Evolutionary conservation across 1,140 invertebrate genomes (phyloP).

Genomic region (Semibalanus balanoides): DNA sequence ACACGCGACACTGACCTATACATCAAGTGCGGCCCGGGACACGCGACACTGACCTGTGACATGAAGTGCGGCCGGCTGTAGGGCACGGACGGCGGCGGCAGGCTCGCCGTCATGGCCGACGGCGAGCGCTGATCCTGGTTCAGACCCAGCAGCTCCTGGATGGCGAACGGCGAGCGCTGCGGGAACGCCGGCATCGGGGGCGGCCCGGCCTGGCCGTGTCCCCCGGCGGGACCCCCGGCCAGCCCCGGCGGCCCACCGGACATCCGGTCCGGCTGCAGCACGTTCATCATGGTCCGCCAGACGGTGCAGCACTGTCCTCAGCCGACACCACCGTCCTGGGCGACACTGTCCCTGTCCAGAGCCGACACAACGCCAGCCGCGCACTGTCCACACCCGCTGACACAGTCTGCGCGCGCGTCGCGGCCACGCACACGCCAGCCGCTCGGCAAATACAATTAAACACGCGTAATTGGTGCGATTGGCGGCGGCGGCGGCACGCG

Average conservation of each 20-base stretch:
- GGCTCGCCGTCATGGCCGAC: neutral
- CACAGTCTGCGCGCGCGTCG: too few species aligned
- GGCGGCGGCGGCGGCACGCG: neutral
- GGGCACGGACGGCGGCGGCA: neutral
- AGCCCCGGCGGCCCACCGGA: slow-evolving; percentile 5
- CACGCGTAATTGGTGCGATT: neutral
- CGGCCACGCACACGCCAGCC: neutral
- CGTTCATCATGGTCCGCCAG: slow-evolving; percentile 17
- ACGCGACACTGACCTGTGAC: neutral
- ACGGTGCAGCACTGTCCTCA: too few species aligned
- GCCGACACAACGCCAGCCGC: too few species aligned
- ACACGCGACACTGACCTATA: too few species aligned
- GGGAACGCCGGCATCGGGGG: slow-evolving; percentile 37
- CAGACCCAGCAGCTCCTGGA: slow-evolving; percentile 73
- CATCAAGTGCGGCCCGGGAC: too few species aligned
- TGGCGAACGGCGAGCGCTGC: slow-evolving; percentile 76
- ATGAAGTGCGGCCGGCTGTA: slow-evolving; percentile 1
- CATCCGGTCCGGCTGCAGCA: slow-evolving; percentile 20
- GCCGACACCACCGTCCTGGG: too few species aligned
- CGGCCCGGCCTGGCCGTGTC: too few species aligned
- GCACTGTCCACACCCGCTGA: too few species aligned
- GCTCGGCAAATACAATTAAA: neutral
- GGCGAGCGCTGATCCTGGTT: slow-evolving; percentile 33
- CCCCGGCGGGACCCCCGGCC: neutral
- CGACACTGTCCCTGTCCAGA: too few species aligned